Conservation (phyloP, 1,140 invertebrate species). For the Matsumurasca onukii region DNA sequence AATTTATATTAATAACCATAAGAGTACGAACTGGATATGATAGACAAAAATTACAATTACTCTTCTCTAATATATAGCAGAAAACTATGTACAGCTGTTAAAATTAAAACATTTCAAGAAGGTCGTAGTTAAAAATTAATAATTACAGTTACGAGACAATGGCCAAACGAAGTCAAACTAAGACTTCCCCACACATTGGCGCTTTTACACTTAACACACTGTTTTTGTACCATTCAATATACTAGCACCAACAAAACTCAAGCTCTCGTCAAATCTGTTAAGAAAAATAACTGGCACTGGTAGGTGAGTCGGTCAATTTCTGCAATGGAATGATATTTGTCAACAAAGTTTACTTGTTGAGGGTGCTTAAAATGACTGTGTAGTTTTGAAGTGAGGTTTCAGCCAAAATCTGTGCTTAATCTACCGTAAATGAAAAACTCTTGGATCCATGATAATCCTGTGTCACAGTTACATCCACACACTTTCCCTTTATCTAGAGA, state of each 20-base stretch:
- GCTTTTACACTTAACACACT: neutral
- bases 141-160: conserved; percentile 27
- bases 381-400: no score
- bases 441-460: no score
- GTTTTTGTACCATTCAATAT: conserved; percentile 29
- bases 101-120: neutral
- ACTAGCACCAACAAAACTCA: conserved; percentile 28
- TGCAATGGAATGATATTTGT: no score
- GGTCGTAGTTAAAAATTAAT: conserved; percentile 21
- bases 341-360: no score
- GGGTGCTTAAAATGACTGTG: no score
- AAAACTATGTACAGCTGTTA: conserved; percentile 28
- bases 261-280: conserved; percentile 8
- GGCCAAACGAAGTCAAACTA: neutral
- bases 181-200: neutral
- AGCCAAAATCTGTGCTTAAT: no score
- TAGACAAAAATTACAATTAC: conserved; percentile 33
- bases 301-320: no score
- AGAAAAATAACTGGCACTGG: conserved; percentile 8
- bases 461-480: no score
- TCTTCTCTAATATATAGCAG: conserved; percentile 15
- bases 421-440: no score
- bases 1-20: conserved; percentile 37
- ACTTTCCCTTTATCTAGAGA: no score
- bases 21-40: conserved; percentile 31